Base-by-base conservation (phyloP, 2,888 invertebrate species). In the Apamea monoglypha region DNA sequence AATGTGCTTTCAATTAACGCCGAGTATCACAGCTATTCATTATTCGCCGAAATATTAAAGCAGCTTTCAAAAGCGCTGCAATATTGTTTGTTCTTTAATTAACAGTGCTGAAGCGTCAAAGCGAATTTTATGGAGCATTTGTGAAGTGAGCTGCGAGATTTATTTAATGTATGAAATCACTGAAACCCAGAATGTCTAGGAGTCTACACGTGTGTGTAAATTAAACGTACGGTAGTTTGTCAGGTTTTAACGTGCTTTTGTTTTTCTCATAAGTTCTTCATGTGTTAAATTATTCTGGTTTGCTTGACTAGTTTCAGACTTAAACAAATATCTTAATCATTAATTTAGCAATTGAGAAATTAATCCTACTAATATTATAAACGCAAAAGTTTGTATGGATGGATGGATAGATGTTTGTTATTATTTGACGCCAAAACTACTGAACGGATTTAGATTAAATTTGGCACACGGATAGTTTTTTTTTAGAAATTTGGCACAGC, bases 61-160 rank as follows among this genome's bases (percentile, higher is more conserved):
- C 76, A 12, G 77, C 59, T 80, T 82, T 74, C 66, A 80, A 87
- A 86, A 87, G 76, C 76, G 56, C 74, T 71, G 70, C 74, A 61
- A 84, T 77, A 85, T 78, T 87, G 73, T 87, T 85, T 83, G 84
- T 85, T 77, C 69, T 87, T 87, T 83, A 85, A 83, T 87, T 87
- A 85, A 85, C 77, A 75, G 66, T 29, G 76, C 80, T 79, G 59
- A 75, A 84, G 72, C 83, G 82, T 63, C 73, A 86, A 76, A 84
- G 86, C 50, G 77, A 86, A 82, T 84, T 83, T 86, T 84, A 86
- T 84, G 74, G 50, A 71, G 70, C 66, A 82, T 82, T 85, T 64
- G 76, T 76, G 73, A 86, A 82, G 77, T 86, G 50, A 44, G 32
- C 53, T 32, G 47, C n/a, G 61, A 32, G 59, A 47, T 80, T 74